A percentile compares a stretch with the other conserved stretches of the same genome.
Evolutionary conservation across 2,888 invertebrate species (phyloP).

Genomic region (Plemyria rubiginata): DNA sequence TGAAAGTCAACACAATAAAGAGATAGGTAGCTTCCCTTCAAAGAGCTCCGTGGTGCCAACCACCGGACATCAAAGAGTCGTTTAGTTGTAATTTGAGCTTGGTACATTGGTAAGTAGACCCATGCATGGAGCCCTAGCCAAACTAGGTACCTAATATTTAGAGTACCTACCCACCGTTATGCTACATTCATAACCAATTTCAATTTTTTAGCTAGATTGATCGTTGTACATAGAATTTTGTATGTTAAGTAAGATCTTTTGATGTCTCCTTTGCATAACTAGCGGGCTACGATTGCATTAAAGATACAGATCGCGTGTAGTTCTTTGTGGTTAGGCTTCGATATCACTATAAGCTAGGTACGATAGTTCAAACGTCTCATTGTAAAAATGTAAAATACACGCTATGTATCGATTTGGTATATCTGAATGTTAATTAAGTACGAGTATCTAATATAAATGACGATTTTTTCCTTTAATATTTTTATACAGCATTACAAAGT

Average conservation of each 20-base stretch:
- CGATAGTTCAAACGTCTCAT: constrained; percentile 74
- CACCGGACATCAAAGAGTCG: constrained; percentile 39
- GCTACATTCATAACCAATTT: constrained; percentile 65
- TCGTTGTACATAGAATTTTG: constrained; percentile 83
- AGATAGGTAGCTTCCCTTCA: constrained; percentile 3
- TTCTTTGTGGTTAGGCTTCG: constrained; percentile 81
- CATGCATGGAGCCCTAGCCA: constrained; percentile 76
- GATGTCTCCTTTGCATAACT: constrained; percentile 80
- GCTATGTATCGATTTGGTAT: constrained; percentile 77
- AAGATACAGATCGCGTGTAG: constrained; percentile 80
- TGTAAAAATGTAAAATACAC: constrained; percentile 84
- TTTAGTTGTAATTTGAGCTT: constrained; percentile 67
- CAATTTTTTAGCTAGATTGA: constrained; percentile 73
- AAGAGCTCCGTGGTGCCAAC: constrained; percentile 19
- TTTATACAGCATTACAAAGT: constrained; percentile 83
- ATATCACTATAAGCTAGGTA: constrained; percentile 76
- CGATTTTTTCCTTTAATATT: constrained; percentile 84
- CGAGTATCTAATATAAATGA: constrained; percentile 76
- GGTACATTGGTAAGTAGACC: constrained; percentile 66
- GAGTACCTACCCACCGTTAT: constrained; percentile 66
- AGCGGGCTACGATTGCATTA: constrained; percentile 75
- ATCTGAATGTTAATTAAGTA: constrained; percentile 80
- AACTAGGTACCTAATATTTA: constrained; percentile 73
- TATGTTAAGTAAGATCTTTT: constrained; percentile 80
- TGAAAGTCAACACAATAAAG: not conserved